Evolutionary conservation across 2,888 invertebrate species (phyloP), one percentile per base, ranked within the genome.

Genomic region (Acronicta psi): DNA sequence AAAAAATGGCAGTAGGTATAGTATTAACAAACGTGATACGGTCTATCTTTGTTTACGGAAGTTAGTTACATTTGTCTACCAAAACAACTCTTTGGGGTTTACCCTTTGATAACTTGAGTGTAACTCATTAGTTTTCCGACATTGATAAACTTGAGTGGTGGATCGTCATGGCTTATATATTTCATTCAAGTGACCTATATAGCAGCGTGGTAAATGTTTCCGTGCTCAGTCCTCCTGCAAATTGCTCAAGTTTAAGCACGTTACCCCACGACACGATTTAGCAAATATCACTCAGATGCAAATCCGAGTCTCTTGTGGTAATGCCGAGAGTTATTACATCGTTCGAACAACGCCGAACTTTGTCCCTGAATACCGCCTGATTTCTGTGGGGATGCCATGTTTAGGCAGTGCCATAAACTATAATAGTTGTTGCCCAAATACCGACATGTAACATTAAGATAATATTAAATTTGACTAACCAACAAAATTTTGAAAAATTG

Each of bases 171-270:
- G 56, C 54, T 18, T 20, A 42, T 59, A 59, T 68, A 63, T 74
- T 73, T 71, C 59, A 68, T 66, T 67, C 58, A 69, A 64, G 64
- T 75, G 75, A 75, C 74, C 69, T 75, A 79, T 72, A 76, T 73
- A 75, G 53, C 31, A 51, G 54, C 40, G 54, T 57, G 38, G 63
- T 65, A 59, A 69, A 72, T 69, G 67, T 46, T 71, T 60, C 49
- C 52, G 53, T 54, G 62, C 63, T 62, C 69, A 59, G 58, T 69
- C 71, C 65, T 69, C 38, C 74, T 47, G 78, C 75, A 81, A 82
- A 84, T 82, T 81, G 79, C 79, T 79, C 67, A 82, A 85, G 83
- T 84, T 85, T 74, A 70, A 71, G 69, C 77, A 66, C 73, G 76
- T 73, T 79, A 79, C 76, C 74, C 77, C 70, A 68, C 71, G 76